These are phyloP conservation scores for Hipparchia semele DNA, from an alignment of 2,888 invertebrate genomes.

Conservation along the genomic window DNA sequence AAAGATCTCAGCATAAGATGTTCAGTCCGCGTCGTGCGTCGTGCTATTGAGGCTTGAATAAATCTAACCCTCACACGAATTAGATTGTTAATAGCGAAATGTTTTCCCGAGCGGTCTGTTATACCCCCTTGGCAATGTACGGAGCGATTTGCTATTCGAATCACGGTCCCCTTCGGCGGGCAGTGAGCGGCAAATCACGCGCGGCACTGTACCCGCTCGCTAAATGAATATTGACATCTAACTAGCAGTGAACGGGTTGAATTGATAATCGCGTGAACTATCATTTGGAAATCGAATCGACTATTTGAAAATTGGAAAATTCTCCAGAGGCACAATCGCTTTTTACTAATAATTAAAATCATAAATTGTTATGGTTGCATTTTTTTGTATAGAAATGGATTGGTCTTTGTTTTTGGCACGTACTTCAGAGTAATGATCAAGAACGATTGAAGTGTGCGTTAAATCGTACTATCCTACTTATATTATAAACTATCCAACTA, in stretches of 20 bases:
- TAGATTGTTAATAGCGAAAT: conserved; percentile 60
- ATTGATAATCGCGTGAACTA: conserved; percentile 62
- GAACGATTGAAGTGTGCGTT: too few species aligned
- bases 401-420: too few species aligned
- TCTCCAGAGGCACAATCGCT: background rate
- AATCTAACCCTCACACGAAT: conserved; percentile 38
- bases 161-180: conserved; percentile 56
- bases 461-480: too few species aligned
- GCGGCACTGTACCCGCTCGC: conserved; percentile 59
- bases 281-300: conserved; percentile 15
- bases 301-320: background rate
- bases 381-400: too few species aligned
- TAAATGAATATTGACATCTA: conserved; percentile 82
- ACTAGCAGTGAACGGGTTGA: conserved; percentile 69
- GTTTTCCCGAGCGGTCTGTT: conserved; percentile 51
- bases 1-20: too few species aligned
- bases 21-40: too few species aligned
- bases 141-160: conserved; percentile 61
- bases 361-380: too few species aligned
- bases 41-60: too few species aligned
- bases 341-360: background rate
- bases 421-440: too few species aligned
- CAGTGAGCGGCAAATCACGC: conserved; percentile 69
- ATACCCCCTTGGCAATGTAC: conserved; percentile 55
- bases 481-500: too few species aligned